Conservation (phyloP, 2,888 invertebrate genomes). For the Nebria salina region DNA sequence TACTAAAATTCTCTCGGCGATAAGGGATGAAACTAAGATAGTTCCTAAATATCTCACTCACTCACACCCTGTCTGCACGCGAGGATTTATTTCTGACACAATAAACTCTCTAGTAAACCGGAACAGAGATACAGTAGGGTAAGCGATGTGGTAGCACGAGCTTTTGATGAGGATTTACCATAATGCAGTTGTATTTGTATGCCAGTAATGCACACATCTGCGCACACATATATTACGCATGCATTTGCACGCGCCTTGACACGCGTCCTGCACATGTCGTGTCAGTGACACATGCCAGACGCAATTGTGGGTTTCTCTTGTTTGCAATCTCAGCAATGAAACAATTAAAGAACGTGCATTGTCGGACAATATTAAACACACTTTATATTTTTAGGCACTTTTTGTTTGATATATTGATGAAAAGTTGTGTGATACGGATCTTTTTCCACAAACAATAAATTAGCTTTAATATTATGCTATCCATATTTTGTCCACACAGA, state of each 20-base stretch:
- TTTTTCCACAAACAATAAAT: too few relatives aligned
- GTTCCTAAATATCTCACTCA: neutral
- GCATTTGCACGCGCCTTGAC: neutral
- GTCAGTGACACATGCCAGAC: neutral
- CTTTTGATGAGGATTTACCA: neutral
- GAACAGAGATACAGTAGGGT: neutral
- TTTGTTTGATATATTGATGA: too few relatives aligned
- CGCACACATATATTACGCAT: neutral
- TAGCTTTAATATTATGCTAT: too few relatives aligned
- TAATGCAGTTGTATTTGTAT: neutral
- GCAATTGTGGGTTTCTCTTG: neutral
- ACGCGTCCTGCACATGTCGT: slow-evolving; percentile 3
- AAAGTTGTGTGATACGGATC: too few relatives aligned
- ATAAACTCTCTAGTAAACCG: slow-evolving; percentile 4
- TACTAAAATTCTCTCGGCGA: neutral
- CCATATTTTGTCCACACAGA: too few relatives aligned
- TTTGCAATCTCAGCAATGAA: neutral
- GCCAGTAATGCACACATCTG: neutral
- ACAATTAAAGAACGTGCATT: neutral
- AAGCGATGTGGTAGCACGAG: neutral
- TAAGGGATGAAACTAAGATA: neutral
- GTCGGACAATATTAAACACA: neutral
- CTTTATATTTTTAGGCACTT: too few relatives aligned
- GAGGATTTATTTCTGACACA: slow-evolving; percentile 15
- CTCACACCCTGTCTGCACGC: neutral